Percentiles rank a stretch among this genome's conserved stretches.
Conservation (phyloP, 1,140 invertebrate species). For the Metopolophium dirhodum region DNA sequence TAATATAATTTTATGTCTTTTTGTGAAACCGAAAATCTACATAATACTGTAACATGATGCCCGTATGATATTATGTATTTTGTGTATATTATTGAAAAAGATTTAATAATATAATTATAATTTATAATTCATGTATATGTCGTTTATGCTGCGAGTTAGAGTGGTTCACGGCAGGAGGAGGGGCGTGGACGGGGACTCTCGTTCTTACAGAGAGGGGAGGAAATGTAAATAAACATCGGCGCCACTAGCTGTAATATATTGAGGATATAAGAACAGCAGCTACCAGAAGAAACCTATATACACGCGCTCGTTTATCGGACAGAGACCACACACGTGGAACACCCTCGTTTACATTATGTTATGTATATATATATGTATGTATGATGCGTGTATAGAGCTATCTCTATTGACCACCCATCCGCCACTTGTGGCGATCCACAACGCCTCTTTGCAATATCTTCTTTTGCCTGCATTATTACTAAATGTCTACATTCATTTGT, state of each 20-base stretch:
- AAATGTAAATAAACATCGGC: constrained; percentile 55
- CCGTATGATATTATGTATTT: neutral
- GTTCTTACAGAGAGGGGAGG: constrained; percentile 34
- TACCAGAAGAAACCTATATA: constrained; percentile 53
- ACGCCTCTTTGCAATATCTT: constrained; percentile 20
- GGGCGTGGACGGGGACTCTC: neutral
- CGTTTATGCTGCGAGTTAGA: neutral
- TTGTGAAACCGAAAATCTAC: neutral
- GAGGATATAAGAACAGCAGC: constrained; percentile 23
- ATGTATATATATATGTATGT: constrained; percentile 12
- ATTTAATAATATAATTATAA: neutral
- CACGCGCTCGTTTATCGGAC: constrained; percentile 33
- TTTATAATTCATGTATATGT: neutral
- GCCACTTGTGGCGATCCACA: constrained; percentile 12
- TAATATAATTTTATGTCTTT: neutral
- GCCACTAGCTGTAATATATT: constrained; percentile 41
- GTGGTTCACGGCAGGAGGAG: neutral
- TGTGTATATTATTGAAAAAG: neutral
- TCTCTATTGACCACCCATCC: constrained; percentile 43
- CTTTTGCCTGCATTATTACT: neutral
- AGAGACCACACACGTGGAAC: constrained; percentile 51
- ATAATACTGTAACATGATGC: neutral
- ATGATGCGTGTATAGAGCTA: neutral
- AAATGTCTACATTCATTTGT: neutral
- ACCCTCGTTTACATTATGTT: constrained; percentile 47